phyloP scores from a whole-genome alignment of 37 sponge, comb jelly and placozoan species.

The Spongilla lacustris region DNA sequence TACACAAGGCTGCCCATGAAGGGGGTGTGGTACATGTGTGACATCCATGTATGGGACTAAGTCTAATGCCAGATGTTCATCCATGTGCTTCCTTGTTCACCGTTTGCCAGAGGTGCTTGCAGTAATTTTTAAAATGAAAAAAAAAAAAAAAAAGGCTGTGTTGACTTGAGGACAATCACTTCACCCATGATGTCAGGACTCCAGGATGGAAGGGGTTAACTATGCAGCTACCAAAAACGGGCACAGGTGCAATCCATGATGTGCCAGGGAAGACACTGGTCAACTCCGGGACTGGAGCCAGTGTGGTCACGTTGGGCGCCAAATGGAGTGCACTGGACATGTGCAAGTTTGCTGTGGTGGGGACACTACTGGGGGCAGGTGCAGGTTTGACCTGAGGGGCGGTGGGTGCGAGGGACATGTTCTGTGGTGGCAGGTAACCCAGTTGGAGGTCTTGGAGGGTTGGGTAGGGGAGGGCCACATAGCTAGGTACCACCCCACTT shows the following conservation, averaged over 20 bases:
- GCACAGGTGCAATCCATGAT: conserved; percentile 34
- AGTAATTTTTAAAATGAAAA: neutral
- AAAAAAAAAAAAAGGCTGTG: neutral
- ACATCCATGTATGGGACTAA: neutral
- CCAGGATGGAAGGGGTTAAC: conserved; percentile 69
- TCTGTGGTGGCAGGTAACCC: neutral
- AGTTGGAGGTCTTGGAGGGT: conserved; percentile 47
- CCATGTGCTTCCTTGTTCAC: neutral
- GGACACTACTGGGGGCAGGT: neutral
- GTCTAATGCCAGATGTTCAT: neutral
- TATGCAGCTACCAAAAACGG: conserved; percentile 35
- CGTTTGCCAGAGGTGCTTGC: neutral
- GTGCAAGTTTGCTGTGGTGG: neutral
- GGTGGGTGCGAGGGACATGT: neutral
- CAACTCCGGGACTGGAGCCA: conserved; percentile 23
- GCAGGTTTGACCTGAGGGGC: conserved; percentile 16
- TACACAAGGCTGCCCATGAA: neutral
- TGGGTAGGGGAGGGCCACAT: conserved; percentile 53
- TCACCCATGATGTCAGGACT: conserved; percentile 63
- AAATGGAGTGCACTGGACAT: conserved; percentile 10
- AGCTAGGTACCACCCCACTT: conserved; percentile 6
- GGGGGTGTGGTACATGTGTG: neutral
- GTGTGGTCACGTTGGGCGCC: conserved; percentile 2
- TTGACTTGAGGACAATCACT: conserved; percentile 18
- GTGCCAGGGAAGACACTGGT: conserved; percentile 18